Evolutionary conservation across 92 coral and sea anemone genomes (phyloP), one percentile per base, ranked within the genome.

Genomic region (Heliopora coerulea): DNA sequence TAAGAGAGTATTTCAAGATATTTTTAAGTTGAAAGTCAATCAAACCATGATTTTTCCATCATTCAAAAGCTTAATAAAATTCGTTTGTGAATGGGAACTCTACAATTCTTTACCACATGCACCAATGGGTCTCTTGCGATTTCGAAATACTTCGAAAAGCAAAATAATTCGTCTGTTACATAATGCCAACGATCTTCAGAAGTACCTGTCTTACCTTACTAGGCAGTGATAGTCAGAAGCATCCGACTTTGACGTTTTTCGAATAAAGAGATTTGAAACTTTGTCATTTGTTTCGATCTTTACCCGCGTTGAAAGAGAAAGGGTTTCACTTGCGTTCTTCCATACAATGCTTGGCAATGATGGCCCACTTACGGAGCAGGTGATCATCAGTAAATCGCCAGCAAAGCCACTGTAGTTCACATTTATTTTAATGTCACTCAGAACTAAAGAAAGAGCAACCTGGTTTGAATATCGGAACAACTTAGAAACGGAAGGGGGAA

Each of bases 281-380:
- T 65, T 58, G 62, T 75, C 61, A 50, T 78, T 78, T 41, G n/a
- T 54, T 34, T 69, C 87, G 46, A 69, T 78, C 44, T 83, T 83
- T 8, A 83, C 75, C 31, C 83, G 59, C 18, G 65, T 24, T 23
- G 87, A 68, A 35, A 75, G 32, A 49, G 59, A 56, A 19, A 83
- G 52, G 33, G 56, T 52, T 59, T 40, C 24, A 34, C 33, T 39
- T 32, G 54, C 63, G 20, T 35, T 24, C 31, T 44, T 70, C 87
- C 87, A 83, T 19, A 65, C 61, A 72, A 83, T 78, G 10, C 21
- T 34, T 23, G 59, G 61, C 18, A 56, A 25, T 23, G 75, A 20
- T 35, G 63, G 76, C 25, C 74, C 59, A 40, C 35, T 56, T 0
- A 74, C 78, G 5, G 79, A 19, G 27, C 87, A 83, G 4, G 68